These are phyloP conservation scores for Liolophura sinensis DNA, from an alignment of 1,140 invertebrate genomes.

Conservation along the genomic window DNA sequence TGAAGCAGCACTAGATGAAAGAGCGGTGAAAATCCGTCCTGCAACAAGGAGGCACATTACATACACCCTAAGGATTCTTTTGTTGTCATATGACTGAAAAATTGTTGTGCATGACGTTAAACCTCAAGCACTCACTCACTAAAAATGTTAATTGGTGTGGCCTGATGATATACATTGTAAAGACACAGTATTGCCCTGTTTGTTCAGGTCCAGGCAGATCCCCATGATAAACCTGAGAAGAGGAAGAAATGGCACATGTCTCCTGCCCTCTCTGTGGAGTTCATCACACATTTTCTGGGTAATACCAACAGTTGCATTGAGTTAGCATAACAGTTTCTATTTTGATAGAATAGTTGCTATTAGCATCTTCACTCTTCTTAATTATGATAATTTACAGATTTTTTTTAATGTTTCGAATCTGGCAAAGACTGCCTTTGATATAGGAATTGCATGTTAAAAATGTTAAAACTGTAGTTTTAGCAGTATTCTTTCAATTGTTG, in stretches of 20 bases:
- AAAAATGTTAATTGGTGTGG: too few species aligned
- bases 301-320: constrained; percentile 20
- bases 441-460: neutral
- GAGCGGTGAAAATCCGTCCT: too few species aligned
- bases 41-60: too few species aligned
- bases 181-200: too few species aligned
- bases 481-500: neutral
- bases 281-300: constrained; percentile 92
- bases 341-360: neutral
- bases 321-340: neutral
- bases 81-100: too few species aligned
- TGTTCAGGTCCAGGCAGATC: constrained; percentile 20
- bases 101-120: too few species aligned
- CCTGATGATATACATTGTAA: too few species aligned
- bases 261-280: constrained; percentile 89
- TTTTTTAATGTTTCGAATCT: neutral
- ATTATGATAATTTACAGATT: neutral
- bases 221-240: constrained; percentile 42
- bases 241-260: constrained; percentile 92
- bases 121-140: too few species aligned
- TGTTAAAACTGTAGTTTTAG: neutral
- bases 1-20: too few species aligned
- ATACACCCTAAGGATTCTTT: too few species aligned
- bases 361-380: neutral
- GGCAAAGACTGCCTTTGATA: neutral